Percentiles rank a stretch among this genome's conserved stretches.
phyloP scores from a whole-genome alignment of 2,113 vertebrate species.

The Accipiter virgatus region DNA sequence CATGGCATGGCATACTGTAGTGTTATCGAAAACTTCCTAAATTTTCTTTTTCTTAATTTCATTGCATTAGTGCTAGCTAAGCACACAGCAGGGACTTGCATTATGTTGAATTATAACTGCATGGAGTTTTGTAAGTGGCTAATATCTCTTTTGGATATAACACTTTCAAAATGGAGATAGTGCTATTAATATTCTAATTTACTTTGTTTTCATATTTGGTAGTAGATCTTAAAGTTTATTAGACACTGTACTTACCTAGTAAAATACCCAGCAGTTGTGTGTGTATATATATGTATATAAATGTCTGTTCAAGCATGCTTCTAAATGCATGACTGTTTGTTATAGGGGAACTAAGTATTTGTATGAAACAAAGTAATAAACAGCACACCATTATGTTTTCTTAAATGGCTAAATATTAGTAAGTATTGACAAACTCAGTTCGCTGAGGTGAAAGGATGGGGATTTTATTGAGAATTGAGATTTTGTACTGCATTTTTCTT shows the following conservation, averaged over 20 bases:
- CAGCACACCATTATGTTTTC: background rate
- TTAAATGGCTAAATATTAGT: background rate
- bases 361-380: background rate
- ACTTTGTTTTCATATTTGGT: background rate
- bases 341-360: background rate
- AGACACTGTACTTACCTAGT: background rate
- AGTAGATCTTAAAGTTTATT: conserved; percentile 27
- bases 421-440: background rate
- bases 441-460: background rate
- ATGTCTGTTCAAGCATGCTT: background rate
- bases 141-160: conserved; percentile 13
- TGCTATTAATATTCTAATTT: conserved; percentile 27
- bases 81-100: background rate
- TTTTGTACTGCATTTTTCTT: background rate
- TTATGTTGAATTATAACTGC: background rate
- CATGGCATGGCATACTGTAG: background rate
- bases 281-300: background rate
- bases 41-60: background rate
- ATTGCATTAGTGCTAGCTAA: background rate
- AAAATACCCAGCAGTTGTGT: background rate
- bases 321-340: background rate
- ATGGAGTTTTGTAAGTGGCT: background rate
- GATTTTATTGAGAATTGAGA: background rate
- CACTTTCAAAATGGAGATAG: background rate
- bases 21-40: background rate